These are phyloP conservation scores for Nasalis larvatus DNA, from an alignment of 2,113 vertebrate genomes.

Conservation along the genomic window DNA sequence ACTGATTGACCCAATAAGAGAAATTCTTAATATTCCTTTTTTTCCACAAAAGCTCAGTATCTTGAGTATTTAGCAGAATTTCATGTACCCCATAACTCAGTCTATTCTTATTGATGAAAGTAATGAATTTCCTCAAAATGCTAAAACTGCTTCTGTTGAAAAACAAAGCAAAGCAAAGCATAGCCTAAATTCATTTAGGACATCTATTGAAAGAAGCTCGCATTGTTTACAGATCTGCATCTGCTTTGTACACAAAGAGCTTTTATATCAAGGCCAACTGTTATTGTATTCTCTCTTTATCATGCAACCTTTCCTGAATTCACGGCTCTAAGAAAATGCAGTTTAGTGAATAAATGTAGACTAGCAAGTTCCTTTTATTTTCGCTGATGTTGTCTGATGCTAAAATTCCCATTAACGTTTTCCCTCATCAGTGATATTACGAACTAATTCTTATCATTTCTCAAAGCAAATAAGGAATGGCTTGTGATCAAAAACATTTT, in stretches of 20 bases:
- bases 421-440: constrained; percentile 33
- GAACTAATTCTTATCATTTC: constrained; percentile 52
- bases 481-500: constrained; percentile 56
- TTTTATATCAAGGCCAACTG: constrained; percentile 43
- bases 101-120: constrained; percentile 16
- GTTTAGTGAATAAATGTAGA: constrained; percentile 31
- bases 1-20: neutral
- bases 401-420: constrained; percentile 40
- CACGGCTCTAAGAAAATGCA: neutral
- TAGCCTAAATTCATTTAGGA: constrained; percentile 47
- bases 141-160: constrained; percentile 49
- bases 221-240: constrained; percentile 48
- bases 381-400: constrained; percentile 24
- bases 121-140: constrained; percentile 19
- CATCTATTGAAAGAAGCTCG: constrained; percentile 21
- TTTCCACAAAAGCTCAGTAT: constrained; percentile 3
- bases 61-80: neutral
- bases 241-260: constrained; percentile 55
- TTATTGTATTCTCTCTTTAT: constrained; percentile 54
- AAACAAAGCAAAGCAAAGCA: constrained; percentile 51
- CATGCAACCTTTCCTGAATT: constrained; percentile 50
- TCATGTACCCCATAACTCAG: neutral
- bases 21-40: neutral
- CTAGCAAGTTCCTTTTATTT: constrained; percentile 51
- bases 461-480: constrained; percentile 59